Conservation (phyloP, 2,113 vertebrate species). For the Amia ocellicauda region DNA sequence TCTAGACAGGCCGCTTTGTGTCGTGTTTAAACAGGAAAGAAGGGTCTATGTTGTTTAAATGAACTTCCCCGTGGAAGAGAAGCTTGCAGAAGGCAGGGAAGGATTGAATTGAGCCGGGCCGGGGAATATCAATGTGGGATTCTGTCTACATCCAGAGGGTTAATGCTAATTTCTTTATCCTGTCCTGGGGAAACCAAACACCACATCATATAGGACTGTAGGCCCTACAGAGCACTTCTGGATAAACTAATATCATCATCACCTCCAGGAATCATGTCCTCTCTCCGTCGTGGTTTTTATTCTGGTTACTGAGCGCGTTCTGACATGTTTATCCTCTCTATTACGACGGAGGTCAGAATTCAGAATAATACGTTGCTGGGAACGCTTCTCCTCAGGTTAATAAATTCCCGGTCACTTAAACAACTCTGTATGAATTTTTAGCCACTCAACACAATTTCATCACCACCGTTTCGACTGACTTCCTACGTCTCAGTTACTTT, state of each 20-base stretch:
- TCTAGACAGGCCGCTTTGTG: background rate
- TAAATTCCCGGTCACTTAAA: background rate
- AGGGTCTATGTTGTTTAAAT: background rate
- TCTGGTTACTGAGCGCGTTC: too few relatives aligned
- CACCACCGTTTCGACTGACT: background rate
- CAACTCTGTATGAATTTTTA: background rate
- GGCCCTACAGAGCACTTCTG: too few relatives aligned
- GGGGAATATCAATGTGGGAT: background rate
- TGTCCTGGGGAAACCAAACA: background rate
- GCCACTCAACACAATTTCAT: conserved; percentile 9
- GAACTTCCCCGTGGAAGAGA: background rate
- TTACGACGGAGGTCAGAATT: too few relatives aligned
- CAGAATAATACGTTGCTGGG: background rate
- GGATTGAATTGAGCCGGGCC: background rate
- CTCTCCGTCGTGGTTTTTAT: too few relatives aligned
- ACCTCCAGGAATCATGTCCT: too few relatives aligned
- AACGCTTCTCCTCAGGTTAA: conserved; percentile 6
- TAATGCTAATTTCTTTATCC: conserved; percentile 18
- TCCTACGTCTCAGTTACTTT: background rate
- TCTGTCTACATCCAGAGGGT: background rate
- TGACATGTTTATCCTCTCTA: too few relatives aligned
- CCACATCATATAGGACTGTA: background rate
- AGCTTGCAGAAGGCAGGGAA: background rate
- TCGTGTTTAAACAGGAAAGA: background rate
- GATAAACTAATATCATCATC: too few relatives aligned